Evolutionary conservation across 92 coral and sea anemone species (phyloP).

Genomic region (Palythoa grandis): DNA sequence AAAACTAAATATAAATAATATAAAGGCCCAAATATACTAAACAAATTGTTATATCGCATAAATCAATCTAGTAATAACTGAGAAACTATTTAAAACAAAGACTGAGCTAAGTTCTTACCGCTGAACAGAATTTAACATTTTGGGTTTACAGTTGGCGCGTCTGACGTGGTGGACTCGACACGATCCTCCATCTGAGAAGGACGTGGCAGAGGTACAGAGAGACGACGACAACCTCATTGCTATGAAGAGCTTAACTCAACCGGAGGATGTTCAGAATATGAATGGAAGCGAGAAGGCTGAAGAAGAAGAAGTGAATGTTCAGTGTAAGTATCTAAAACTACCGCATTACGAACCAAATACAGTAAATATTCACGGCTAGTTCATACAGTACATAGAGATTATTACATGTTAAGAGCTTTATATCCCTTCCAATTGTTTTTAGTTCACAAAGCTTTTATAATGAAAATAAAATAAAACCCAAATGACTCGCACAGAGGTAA

Average conservation of each 20-base stretch:
- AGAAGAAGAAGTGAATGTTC: slow-evolving; percentile 3
- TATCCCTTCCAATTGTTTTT: too few relatives aligned
- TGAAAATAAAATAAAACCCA: too few relatives aligned
- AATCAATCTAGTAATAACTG: too few relatives aligned
- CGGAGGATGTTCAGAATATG: neutral
- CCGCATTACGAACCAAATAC: neutral
- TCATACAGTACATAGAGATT: too few relatives aligned
- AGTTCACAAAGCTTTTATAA: too few relatives aligned
- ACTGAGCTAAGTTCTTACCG: neutral
- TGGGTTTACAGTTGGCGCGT: slow-evolving; percentile 50
- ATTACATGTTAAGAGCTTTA: too few relatives aligned
- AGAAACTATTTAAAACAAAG: neutral
- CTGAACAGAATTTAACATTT: neutral
- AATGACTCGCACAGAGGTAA: too few relatives aligned
- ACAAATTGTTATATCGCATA: too few relatives aligned
- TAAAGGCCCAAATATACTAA: too few relatives aligned
- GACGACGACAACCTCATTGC: slow-evolving; percentile 16
- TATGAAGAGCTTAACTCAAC: slow-evolving; percentile 8
- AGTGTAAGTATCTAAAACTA: slow-evolving; percentile 3
- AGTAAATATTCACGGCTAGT: too few relatives aligned
- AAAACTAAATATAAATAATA: too few relatives aligned
- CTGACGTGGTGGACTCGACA: slow-evolving; percentile 72
- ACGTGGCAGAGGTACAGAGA: slow-evolving; percentile 3
- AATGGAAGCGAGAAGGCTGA: slow-evolving; percentile 4
- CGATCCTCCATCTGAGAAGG: slow-evolving; percentile 23